Conservation (phyloP, 2,113 vertebrate species). For the Megaceryle maxima region DNA sequence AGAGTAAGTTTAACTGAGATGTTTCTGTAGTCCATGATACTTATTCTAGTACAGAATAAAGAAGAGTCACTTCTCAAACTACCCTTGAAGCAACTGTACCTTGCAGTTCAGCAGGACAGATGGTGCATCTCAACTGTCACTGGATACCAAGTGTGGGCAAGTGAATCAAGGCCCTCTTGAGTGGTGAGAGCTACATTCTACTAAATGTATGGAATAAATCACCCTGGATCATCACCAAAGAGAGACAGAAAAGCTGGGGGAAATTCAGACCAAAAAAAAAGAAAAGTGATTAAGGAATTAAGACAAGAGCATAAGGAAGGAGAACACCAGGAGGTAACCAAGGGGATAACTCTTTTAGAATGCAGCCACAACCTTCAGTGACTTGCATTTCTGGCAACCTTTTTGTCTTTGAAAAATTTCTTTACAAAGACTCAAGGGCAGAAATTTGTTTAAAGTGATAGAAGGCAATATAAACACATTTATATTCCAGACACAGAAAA, state of each 20-base stretch:
- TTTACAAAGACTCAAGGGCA: neutral
- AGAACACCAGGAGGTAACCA: neutral
- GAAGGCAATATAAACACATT: neutral
- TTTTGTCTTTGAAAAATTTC: neutral
- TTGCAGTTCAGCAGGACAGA: too few relatives aligned
- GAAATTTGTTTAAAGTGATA: neutral
- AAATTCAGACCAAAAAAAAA: neutral
- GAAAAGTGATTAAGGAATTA: neutral
- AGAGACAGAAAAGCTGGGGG: neutral
- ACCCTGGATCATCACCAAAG: neutral
- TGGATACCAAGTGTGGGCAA: neutral
- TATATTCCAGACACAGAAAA: neutral
- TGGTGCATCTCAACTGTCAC: neutral
- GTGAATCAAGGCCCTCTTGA: neutral
- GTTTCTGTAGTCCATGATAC: neutral
- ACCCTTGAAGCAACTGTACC: neutral
- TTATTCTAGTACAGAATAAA: neutral
- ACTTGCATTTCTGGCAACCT: neutral
- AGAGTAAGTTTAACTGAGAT: neutral
- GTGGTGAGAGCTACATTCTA: neutral
- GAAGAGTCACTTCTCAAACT: neutral
- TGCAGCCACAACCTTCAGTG: neutral
- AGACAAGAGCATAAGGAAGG: neutral
- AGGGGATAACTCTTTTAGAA: neutral
- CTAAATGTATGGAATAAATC: neutral